Evolutionary conservation across 2,113 vertebrate species (phyloP).

Genomic region (Oreamnos americanus): DNA sequence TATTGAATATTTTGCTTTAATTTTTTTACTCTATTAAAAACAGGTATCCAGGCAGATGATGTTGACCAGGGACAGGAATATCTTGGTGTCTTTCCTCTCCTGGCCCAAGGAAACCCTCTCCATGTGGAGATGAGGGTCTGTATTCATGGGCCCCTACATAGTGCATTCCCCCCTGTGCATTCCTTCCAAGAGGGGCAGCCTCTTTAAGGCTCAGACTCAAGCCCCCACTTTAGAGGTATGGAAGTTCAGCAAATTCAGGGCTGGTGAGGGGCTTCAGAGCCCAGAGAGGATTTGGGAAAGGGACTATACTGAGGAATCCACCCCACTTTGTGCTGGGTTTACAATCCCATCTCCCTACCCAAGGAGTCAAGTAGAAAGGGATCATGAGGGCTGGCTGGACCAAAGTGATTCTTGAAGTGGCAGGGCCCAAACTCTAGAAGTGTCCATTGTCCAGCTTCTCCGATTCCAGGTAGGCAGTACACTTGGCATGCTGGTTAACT

Average conservation of each 20-base stretch:
- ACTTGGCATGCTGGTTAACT: not conserved
- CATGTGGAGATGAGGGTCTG: not conserved
- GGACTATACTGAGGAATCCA: not conserved
- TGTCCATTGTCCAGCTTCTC: not conserved
- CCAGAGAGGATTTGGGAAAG: not conserved
- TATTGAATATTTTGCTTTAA: not conserved
- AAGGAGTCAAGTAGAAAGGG: not conserved
- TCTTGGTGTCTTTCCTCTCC: not conserved
- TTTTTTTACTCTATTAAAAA: not conserved
- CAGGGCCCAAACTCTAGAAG: not conserved
- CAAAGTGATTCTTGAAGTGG: not conserved
- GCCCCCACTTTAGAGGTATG: not conserved
- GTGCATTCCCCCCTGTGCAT: not conserved
- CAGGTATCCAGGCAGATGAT: not conserved
- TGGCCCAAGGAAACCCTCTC: not conserved
- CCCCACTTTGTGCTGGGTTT: not conserved
- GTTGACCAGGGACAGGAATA: not conserved
- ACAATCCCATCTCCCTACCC: not conserved
- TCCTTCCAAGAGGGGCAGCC: not conserved
- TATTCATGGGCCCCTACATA: not conserved
- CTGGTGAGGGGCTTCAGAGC: not conserved
- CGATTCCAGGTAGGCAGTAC: not conserved
- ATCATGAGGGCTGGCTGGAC: not conserved
- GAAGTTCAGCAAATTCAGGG: not conserved
- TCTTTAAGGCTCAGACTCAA: not conserved